Evolutionary conservation across 2,113 vertebrate genomes (phyloP).

Genomic region (Formicarius rufipectus): DNA sequence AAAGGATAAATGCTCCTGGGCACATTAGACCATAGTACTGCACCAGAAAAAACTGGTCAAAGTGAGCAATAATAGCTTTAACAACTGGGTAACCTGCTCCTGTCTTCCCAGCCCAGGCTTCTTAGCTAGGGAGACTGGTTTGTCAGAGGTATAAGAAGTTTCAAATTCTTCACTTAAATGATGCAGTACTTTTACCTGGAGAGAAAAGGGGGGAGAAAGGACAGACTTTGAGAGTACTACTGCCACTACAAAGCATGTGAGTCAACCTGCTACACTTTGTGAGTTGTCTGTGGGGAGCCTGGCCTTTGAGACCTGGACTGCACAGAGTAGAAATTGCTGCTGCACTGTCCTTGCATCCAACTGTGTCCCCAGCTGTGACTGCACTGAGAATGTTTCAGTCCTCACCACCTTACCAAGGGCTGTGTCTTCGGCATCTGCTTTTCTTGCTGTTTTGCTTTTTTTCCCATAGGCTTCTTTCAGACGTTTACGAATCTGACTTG

Average conservation of each 20-base stretch:
- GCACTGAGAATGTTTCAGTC: background rate
- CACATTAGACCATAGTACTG: background rate
- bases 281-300: background rate
- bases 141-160: background rate
- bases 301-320: background rate
- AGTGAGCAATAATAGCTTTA: slow-evolving; percentile 3
- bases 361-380: background rate
- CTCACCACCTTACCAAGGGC: background rate
- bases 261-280: background rate
- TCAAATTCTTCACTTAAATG: background rate
- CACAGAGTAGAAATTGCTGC: background rate
- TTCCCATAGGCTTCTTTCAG: background rate
- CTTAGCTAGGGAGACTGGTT: background rate
- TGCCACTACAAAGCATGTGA: background rate
- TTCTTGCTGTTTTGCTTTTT: background rate
- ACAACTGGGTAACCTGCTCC: background rate
- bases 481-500: background rate
- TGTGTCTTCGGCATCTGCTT: background rate
- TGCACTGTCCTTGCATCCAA: background rate
- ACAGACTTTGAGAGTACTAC: background rate
- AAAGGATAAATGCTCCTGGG: background rate
- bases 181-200: background rate
- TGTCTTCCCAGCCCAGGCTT: background rate
- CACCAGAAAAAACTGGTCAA: background rate
- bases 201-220: background rate